Evolutionary conservation across 2,113 vertebrate species (phyloP).

Genomic region (Trogon melanurus): DNA sequence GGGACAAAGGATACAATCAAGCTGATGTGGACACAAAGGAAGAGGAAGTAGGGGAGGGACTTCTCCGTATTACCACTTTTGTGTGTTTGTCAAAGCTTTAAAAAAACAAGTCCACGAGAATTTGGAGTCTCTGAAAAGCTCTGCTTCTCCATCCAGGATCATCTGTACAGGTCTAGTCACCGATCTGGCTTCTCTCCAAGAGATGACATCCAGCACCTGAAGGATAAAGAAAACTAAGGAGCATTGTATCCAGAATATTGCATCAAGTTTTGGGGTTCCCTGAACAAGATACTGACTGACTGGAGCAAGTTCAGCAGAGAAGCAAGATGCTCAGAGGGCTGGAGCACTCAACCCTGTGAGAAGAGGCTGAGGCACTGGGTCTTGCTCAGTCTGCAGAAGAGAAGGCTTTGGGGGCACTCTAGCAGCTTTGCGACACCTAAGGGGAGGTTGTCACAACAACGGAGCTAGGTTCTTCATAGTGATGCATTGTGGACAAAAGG

Average conservation of each 20-base stretch:
- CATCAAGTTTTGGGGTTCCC: not conserved
- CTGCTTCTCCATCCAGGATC: constrained; percentile 59
- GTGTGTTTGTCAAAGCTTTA: constrained; percentile 80
- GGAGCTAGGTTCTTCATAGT: not conserved
- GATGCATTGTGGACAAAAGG: not conserved
- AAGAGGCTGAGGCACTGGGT: not conserved
- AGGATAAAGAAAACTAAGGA: constrained; percentile 52
- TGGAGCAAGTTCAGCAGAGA: not conserved
- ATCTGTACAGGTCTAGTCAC: constrained; percentile 73
- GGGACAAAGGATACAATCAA: constrained; percentile 55
- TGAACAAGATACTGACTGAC: not conserved
- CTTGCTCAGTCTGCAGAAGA: not conserved
- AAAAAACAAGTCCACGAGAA: constrained; percentile 65
- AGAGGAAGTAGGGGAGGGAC: constrained; percentile 42
- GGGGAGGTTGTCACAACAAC: fast-evolving
- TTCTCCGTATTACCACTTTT: constrained; percentile 81
- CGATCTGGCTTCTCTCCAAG: constrained; percentile 54
- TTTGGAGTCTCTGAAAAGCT: constrained; percentile 70
- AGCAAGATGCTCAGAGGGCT: not conserved
- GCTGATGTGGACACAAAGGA: constrained; percentile 48
- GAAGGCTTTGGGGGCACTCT: not conserved
- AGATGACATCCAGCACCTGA: constrained; percentile 72
- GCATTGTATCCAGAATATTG: not conserved
- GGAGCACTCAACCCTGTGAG: not conserved
- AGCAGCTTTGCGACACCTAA: not conserved